Base-by-base conservation (phyloP, 2,888 invertebrate species). In the Kryphioiulus occultus region DNA sequence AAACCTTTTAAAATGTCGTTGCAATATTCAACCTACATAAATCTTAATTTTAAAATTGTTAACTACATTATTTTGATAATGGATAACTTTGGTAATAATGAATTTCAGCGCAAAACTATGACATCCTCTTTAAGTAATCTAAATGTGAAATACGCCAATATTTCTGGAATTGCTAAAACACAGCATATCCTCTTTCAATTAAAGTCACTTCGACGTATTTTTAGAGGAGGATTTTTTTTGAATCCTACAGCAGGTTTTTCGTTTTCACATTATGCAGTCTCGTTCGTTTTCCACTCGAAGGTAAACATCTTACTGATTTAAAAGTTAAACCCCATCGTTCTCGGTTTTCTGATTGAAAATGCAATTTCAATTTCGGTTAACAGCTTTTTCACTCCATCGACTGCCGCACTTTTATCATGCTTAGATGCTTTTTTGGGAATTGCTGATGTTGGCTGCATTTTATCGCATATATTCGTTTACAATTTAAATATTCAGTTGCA, bases 401-500 rank as follows among this genome's bases (percentile, higher is more conserved):
- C n/a, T 68, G 68, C 22, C n/a, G 68, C 68, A 68, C 68, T 68
- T 68, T 68, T 26, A 68, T 68, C n/a, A 68, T 26, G 68, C 68
- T 26, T 68, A 68, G 68, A 78, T 30, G 78, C 78, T 78, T 78
- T 30, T 30, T 30, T 22, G 5, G 17, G 53, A n/a, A 53, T 47
- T 47, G 47, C 47, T 47, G 15, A 47, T 47, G 17, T 53, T 53
- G 1, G n/a, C 17, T n/a, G 53, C 53, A 53, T 53, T 53, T 53
- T 53, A n/a, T 26, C 30, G 12, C 17, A 26, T 78, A 15, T 78
- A 78, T 78, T 30, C 22, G 30, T 78, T 30, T 78, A 30, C 26
- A 78, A 78, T 78, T 78, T 78, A 78, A 78, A 78, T 78, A 78
- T 78, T 78, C 22, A 78, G 78, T 78, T 78, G 78, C 78, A 78